Percentiles rank a stretch among this genome's conserved stretches.
phyloP scores from a whole-genome alignment of 2,113 vertebrate species.

The Notechis scutatus region DNA sequence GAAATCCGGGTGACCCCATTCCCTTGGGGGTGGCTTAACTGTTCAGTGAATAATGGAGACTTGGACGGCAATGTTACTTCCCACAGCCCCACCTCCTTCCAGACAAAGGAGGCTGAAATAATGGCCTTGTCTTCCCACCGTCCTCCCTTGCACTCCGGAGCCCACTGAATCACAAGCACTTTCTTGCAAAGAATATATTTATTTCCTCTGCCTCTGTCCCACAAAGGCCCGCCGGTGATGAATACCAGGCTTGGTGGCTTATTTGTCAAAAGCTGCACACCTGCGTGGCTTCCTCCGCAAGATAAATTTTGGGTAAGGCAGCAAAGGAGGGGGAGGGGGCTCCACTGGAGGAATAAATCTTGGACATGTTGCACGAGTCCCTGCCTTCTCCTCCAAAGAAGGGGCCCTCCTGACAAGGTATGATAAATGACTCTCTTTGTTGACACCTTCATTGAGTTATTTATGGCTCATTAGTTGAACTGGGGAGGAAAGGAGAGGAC shows the following conservation, averaged over 20 bases:
- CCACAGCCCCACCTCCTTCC: slow-evolving; percentile 53
- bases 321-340: slow-evolving; percentile 58
- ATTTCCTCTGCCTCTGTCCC: slow-evolving; percentile 82
- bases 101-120: slow-evolving; percentile 59
- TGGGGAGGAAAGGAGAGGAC: slow-evolving; percentile 73
- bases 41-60: slow-evolving; percentile 58
- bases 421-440: slow-evolving; percentile 95
- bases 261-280: slow-evolving; percentile 90
- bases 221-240: slow-evolving; percentile 79
- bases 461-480: slow-evolving; percentile 99
- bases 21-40: slow-evolving; percentile 47
- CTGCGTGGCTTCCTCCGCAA: slow-evolving; percentile 85
- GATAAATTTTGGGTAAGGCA: slow-evolving; percentile 82
- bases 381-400: slow-evolving; percentile 78
- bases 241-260: slow-evolving; percentile 78
- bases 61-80: slow-evolving; percentile 45
- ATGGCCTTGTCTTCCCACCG: slow-evolving; percentile 57
- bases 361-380: slow-evolving; percentile 66
- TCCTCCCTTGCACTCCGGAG: slow-evolving; percentile 59
- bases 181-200: slow-evolving; percentile 86
- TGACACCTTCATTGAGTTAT: slow-evolving; percentile 99
- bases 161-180: slow-evolving; percentile 71
- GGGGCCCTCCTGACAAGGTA: slow-evolving; percentile 80
- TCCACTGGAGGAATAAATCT: slow-evolving; percentile 87
- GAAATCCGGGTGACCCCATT: slow-evolving; percentile 19